These are phyloP conservation scores for Campaea margaritaria DNA, from an alignment of 2,888 invertebrate genomes.

Conservation along the genomic window DNA sequence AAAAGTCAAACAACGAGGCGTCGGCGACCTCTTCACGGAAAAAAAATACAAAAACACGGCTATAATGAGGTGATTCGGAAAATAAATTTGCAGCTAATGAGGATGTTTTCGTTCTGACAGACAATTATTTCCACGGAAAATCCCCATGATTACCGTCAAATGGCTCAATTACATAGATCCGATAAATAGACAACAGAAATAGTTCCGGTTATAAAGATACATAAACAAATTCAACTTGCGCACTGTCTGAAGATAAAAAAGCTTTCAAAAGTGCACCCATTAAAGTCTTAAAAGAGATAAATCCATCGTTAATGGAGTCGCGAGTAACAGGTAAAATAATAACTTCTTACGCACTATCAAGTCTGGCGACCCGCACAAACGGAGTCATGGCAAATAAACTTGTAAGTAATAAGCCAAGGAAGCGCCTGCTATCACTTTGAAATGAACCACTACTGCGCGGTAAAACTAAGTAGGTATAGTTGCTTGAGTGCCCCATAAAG, in stretches of 20 bases:
- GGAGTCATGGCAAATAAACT: not conserved
- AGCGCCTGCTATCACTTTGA: not conserved
- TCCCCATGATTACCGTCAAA: slow-evolving; percentile 4
- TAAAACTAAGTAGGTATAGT: slow-evolving; percentile 10
- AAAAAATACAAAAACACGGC: slow-evolving; percentile 19
- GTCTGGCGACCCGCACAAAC: too few relatives aligned
- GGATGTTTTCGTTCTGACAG: slow-evolving; percentile 17
- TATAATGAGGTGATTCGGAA: slow-evolving; percentile 22
- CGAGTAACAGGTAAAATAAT: too few relatives aligned
- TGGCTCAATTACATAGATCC: not conserved
- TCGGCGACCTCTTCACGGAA: slow-evolving; percentile 6
- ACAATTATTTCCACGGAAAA: slow-evolving; percentile 17
- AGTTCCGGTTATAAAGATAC: too few relatives aligned
- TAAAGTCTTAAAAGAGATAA: too few relatives aligned
- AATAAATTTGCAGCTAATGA: slow-evolving; percentile 16
- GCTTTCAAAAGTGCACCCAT: too few relatives aligned
- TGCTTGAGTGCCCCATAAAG: slow-evolving; percentile 7
- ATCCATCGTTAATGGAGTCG: too few relatives aligned
- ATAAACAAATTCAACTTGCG: too few relatives aligned
- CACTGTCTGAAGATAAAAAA: too few relatives aligned
- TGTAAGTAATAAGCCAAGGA: slow-evolving; percentile 4
- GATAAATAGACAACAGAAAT: not conserved
- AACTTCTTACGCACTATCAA: too few relatives aligned
- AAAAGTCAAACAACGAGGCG: slow-evolving; percentile 3
- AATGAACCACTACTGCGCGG: slow-evolving; percentile 3